phyloP scores from a whole-genome alignment of 2,113 vertebrate species.

The Pitta sordida region DNA sequence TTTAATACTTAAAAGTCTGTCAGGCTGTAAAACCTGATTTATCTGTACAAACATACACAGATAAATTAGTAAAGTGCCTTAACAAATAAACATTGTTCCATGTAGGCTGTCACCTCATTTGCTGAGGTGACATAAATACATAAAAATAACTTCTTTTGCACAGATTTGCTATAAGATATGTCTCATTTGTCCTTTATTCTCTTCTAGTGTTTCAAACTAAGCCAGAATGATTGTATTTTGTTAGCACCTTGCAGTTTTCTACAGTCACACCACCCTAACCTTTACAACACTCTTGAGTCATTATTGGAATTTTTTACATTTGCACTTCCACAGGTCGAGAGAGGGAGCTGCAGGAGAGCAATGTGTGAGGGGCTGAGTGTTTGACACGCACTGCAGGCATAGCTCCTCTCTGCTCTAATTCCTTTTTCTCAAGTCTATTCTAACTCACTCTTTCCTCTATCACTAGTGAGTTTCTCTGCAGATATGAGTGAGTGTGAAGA shows the following conservation, averaged over 20 bases:
- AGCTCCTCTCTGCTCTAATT: not conserved
- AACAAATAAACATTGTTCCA: not conserved
- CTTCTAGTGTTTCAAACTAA: not conserved
- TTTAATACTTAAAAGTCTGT: not conserved
- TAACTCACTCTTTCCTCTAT: not conserved
- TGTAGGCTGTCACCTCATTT: not conserved
- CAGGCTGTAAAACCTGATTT: not conserved
- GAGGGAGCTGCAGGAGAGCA: not conserved
- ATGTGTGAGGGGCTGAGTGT: accelerated
- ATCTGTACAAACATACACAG: not conserved
- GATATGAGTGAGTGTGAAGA: not conserved
- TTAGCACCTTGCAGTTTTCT: not conserved
- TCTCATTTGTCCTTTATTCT: not conserved
- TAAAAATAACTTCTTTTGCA: not conserved
- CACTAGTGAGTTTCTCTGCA: not conserved
- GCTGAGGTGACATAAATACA: not conserved
- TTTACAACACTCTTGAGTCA: not conserved
- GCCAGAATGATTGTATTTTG: not conserved
- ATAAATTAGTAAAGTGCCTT: not conserved
- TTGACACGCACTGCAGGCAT: not conserved
- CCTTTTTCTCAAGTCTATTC: not conserved
- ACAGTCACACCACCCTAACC: not conserved
- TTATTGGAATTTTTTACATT: not conserved
- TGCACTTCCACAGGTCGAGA: not conserved
- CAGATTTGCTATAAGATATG: not conserved